Base-by-base conservation (phyloP, 2,113 vertebrate genomes). In the Cebus imitator region DNA sequence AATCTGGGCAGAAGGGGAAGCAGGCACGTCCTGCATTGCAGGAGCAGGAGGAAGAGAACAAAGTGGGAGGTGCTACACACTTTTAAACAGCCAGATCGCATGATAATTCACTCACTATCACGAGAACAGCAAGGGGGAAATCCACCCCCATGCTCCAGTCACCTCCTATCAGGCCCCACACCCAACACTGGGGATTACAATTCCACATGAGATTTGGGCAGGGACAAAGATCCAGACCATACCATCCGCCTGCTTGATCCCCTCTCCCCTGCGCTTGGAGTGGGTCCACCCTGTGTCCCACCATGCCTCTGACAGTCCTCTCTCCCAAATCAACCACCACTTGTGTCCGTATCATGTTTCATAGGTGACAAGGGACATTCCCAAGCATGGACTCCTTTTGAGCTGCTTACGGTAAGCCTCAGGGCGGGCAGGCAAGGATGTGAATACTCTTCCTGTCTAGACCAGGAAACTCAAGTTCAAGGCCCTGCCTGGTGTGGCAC, bases 221-320 rank as follows among this genome's bases (percentile, higher is more conserved):
- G 61, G 61, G 61, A 32, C 27, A 32, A 32, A 64, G 61, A 30
- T 64, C 61, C 27, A 2, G 32, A 64, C 61, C 61, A 64, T 64
- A 64, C 61, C 12, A 64, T 7, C 4, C 40, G 10, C 48, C 18
- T n/a, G 5, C 5, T 30, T 5, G 35, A 0, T 27, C 21, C 18
- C 72, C 35, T 8, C 2, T 35, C 30, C 58, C 32, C 27, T 61
- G 32, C 30, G 40, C 64, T 76, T 75, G 72, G 82, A 70, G 48
- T 45, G 35, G 6, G 70, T 80, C 72, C 8, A 17, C 43, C 30
- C 50, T 32, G n/a, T 40, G 75, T 40, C 72, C 50, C 50, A 8
- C 10, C 7, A 25, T 40, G 23, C 40, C 57, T 75, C n/a, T 21
- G 21, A 57, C 18, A 52, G 8, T 27, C 80, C 68, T 87, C 55